Conservation (phyloP, 2,113 vertebrate genomes). For the Felis catus region DNA sequence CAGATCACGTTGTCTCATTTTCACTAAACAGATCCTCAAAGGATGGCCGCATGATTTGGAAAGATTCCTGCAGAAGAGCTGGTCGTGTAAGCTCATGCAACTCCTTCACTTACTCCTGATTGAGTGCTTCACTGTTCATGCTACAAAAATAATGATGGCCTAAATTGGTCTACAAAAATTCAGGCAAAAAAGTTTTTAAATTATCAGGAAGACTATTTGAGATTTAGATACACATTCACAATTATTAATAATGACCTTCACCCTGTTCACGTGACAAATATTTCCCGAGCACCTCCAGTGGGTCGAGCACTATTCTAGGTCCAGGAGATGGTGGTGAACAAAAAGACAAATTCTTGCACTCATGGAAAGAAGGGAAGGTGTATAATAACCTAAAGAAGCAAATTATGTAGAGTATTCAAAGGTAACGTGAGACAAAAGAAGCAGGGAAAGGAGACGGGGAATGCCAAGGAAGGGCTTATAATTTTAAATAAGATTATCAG, state of each 20-base stretch:
- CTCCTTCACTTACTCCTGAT: neutral
- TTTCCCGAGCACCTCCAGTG: neutral
- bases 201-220: neutral
- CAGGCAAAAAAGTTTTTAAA: neutral
- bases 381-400: neutral
- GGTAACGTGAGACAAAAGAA: neutral
- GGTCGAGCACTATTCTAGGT: neutral
- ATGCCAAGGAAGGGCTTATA: neutral
- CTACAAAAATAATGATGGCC: neutral
- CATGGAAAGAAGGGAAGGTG: neutral
- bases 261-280: neutral
- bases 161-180: neutral
- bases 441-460: neutral
- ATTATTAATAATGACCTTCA: neutral
- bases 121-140: neutral
- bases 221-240: neutral
- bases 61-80: neutral
- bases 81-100: neutral
- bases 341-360: neutral
- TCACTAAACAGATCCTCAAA: neutral
- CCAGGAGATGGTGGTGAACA: neutral
- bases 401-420: neutral
- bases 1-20: neutral
- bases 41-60: neutral
- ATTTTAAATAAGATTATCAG: neutral